These are phyloP conservation scores for Ctena decussata DNA, from an alignment of 2,888 invertebrate species.

Conservation along the genomic window DNA sequence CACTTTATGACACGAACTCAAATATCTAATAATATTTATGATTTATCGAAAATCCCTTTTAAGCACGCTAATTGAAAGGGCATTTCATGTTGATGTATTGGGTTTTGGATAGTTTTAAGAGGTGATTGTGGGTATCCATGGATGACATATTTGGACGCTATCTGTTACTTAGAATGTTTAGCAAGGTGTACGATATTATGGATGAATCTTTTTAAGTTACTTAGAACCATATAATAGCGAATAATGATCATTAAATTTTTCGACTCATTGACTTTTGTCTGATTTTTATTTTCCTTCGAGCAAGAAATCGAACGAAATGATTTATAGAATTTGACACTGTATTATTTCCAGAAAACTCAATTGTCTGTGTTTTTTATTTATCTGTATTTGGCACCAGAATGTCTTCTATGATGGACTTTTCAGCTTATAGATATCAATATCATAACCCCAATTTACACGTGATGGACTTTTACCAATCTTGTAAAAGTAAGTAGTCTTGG, in stretches of 20 bases:
- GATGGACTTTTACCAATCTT: conserved; percentile 98
- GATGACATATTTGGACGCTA: conserved; percentile 28
- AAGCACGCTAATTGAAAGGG: conserved; percentile 61
- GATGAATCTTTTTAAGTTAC: conserved; percentile 8
- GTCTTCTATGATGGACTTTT: conserved; percentile 73
- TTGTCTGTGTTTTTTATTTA: neutral
- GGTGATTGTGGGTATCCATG: conserved; percentile 54
- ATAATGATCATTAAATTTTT: neutral
- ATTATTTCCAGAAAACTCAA: neutral
- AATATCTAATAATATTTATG: conserved; percentile 66
- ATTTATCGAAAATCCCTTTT: conserved; percentile 67
- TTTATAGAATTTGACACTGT: neutral
- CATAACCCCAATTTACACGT: conserved; percentile 94
- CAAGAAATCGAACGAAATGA: neutral
- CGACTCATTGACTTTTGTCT: neutral
- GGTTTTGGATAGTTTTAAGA: conserved; percentile 45
- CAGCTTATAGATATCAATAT: conserved; percentile 74
- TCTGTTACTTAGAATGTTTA: neutral
- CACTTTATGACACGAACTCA: conserved; percentile 46
- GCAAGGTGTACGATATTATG: neutral
- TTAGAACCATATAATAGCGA: conserved; percentile 1
- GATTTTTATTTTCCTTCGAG: neutral
- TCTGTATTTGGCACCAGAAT: conserved; percentile 14
- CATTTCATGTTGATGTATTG: conserved; percentile 52
- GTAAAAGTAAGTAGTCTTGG: conserved; percentile 84